Evolutionary conservation across 1,140 invertebrate species (phyloP), one percentile per base, ranked within the genome.

Genomic region (Lordiphosa stackelbergi): DNA sequence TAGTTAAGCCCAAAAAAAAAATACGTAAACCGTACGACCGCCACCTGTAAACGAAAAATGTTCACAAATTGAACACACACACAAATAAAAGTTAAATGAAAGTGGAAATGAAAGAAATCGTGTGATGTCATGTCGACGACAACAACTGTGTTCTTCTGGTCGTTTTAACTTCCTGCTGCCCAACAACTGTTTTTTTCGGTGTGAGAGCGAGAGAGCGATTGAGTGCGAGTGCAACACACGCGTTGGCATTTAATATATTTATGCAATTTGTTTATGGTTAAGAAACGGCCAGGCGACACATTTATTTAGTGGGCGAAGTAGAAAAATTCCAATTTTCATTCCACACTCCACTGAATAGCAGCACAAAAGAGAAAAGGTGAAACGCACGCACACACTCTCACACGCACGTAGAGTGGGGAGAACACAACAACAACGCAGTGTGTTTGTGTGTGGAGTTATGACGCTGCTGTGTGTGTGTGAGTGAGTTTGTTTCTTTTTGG

Each of bases 301-400:
- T 70, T 62, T 57, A 55, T 56, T 43, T 36, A 22, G 28, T 16
- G 38, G 40, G 19, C 19, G 35, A 36, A 62, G 52, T 35, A 42
- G 13, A 64, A 43, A 47, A 66, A 71, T 52, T 56, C 53, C 42
- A 66, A 60, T 72, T 58, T 57, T 54, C 49, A 66, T 71, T 70
- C 31, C 66, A 31, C 66, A 57, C 66, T 49, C 53, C 63, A 59
- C 52, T 70, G 56, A 71, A 69, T 58, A 64, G 53, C 70, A 55
- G 53, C 59, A 48, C 55, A 71, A 74, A 72, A 74, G 81, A 85
- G 73, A 68, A 85, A 84, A 85, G 79, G 79, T 73, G 69, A 83
- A 77, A 84, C 69, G 60, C 66, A 53, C 58, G 49, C 66, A 61
- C 63, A 60, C 70, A 36, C 28, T 40, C 46, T 28, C 52, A 57